Evolutionary conservation across 2,113 vertebrate genomes (phyloP).

Genomic region (Zapornia atra): DNA sequence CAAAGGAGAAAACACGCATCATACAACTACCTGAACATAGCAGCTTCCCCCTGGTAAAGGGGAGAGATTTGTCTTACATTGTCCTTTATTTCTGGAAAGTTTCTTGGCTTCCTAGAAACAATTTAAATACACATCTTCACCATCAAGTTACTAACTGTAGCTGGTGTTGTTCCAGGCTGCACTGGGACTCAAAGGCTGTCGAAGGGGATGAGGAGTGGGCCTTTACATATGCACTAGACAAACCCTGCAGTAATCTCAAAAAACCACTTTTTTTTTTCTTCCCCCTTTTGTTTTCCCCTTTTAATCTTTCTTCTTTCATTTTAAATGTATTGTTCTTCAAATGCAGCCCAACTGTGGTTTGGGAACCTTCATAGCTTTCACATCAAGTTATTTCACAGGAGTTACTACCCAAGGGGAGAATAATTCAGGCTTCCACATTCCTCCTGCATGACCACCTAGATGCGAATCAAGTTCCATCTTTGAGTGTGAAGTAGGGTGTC

Average conservation of each 20-base stretch:
- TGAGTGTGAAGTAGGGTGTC: background rate
- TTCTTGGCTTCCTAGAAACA: background rate
- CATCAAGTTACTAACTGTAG: background rate
- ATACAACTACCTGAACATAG: rapidly evolving
- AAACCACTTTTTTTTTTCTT: background rate
- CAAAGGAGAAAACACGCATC: background rate
- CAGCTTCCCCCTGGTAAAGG: background rate
- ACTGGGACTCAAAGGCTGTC: rapidly evolving
- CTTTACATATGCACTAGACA: background rate
- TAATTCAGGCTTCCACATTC: background rate
- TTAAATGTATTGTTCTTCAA: background rate
- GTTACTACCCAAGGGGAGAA: background rate
- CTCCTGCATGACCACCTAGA: background rate
- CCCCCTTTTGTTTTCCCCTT: rapidly evolving
- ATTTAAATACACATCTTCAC: background rate
- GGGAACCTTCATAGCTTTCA: background rate
- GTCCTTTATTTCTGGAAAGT: background rate
- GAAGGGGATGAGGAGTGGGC: background rate
- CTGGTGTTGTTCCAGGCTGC: background rate
- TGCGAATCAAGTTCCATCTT: background rate
- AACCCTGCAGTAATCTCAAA: background rate
- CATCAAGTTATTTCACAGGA: background rate
- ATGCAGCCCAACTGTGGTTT: background rate
- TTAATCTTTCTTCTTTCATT: background rate
- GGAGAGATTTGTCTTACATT: background rate